Evolutionary conservation across 2,888 invertebrate genomes (phyloP), one percentile per base, ranked within the genome.

Genomic region (Brachypalpus laphriformis): DNA sequence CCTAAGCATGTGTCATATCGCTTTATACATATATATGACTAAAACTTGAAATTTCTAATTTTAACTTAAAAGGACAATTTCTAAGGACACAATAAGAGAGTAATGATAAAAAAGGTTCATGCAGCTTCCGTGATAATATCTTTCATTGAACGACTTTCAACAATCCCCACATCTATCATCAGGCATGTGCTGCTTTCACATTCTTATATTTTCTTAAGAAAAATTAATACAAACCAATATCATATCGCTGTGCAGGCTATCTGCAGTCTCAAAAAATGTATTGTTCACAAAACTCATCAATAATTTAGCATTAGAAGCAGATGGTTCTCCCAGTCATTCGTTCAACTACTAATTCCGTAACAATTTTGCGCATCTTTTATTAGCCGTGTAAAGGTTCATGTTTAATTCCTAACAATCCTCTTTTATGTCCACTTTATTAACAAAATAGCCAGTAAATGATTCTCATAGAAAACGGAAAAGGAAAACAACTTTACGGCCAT

Each of bases 301-400:
- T 85, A 81, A 80, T 14, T 37, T 66, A 40, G 75, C 71, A 81
- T 81, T 76, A 85, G 65, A 54, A 66, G 71, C 85, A 85, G 85
- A 75, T 85, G 85, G 75, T 54, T 47, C 9, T 37, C 16, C 7
- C 34, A 14, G 8, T 34, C 22, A 14, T 7, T 20, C 14, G 28
- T 34, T 28, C 14, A 34, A 42, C 47, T 34, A 49, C 16, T 42
- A 75, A 71, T 71, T n/a, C 18, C n/a, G 80, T 37, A 76, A 82
- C 59, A 80, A 70, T 74, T 81, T 61, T 75, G 78, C 78, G 66
- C 51, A n/a, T 71, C 54, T 20, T 42, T 11, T 14, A 76, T 56
- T 51, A 34, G 42, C 68, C 63, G 61, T 83, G 45, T 25, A 47
- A 61, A 70, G 68, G 54, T 57, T 57, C 25, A 49, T 37, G 16